phyloP scores from a whole-genome alignment of 2,888 invertebrate genomes.

The Eubasilissa splendida region DNA sequence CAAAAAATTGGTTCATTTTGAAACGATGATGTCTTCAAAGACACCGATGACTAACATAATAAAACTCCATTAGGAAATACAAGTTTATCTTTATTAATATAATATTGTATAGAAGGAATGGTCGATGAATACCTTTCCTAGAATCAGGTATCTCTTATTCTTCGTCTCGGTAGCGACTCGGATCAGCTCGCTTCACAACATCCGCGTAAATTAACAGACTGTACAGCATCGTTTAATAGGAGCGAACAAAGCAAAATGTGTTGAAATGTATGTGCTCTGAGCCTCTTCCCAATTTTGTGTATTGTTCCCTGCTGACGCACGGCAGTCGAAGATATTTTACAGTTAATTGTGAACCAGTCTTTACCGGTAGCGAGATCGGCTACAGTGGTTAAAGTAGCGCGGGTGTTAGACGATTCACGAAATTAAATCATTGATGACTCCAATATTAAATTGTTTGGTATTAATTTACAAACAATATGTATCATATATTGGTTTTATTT shows the following conservation, averaged over 20 bases:
- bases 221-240: not conserved
- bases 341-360: not conserved
- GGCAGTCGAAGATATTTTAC: no score
- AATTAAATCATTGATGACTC: not conserved
- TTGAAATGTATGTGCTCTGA: no score
- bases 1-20: slow-evolving; percentile 43
- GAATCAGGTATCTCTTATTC: slow-evolving; percentile 25
- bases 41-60: slow-evolving; percentile 39
- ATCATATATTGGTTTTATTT: no score
- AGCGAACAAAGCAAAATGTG: slow-evolving; percentile 3
- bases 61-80: slow-evolving; percentile 43
- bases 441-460: not conserved
- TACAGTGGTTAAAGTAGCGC: not conserved
- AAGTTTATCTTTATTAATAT: slow-evolving; percentile 47
- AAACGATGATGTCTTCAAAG: slow-evolving; percentile 37
- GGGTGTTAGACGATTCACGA: slow-evolving; percentile 1
- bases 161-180: slow-evolving; percentile 18
- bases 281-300: no score
- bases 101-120: slow-evolving; percentile 41
- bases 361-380: slow-evolving; percentile 22
- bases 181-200: slow-evolving; percentile 10
- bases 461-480: no score
- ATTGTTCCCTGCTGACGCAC: no score
- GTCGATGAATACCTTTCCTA: slow-evolving; percentile 34
- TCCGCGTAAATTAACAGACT: not conserved